Conservation (phyloP, 2,113 vertebrate genomes). For the Anguilla japonica region DNA sequence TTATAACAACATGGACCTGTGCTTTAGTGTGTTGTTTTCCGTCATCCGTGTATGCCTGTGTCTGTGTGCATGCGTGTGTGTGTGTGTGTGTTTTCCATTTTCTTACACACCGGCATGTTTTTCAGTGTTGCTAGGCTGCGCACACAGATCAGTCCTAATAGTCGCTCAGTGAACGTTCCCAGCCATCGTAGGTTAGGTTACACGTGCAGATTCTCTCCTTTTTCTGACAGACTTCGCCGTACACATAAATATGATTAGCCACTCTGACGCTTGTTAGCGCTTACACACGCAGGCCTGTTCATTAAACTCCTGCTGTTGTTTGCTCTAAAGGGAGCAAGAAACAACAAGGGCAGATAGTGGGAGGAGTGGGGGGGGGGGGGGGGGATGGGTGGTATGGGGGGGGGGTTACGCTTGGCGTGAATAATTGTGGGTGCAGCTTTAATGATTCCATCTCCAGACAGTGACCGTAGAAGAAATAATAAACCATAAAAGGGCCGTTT, state of each 20-base stretch:
- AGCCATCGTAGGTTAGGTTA: background rate
- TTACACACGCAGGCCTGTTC: background rate
- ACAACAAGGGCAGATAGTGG: no score
- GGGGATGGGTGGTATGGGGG: background rate
- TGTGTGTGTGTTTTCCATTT: background rate
- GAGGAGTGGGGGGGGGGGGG: background rate
- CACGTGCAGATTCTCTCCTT: background rate
- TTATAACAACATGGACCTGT: background rate
- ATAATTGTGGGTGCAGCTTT: constrained; percentile 9
- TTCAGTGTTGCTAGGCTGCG: background rate
- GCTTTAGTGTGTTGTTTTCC: background rate
- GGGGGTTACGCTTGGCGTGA: background rate
- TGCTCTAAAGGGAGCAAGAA: background rate
- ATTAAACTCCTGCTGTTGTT: constrained; percentile 5
- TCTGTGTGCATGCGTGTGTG: background rate
- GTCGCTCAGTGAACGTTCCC: background rate
- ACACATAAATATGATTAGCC: constrained; percentile 12
- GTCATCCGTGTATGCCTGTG: background rate
- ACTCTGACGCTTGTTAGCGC: background rate
- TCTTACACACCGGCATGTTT: background rate
- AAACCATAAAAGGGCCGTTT: background rate
- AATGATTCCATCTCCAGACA: background rate
- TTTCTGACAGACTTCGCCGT: background rate
- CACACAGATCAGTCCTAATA: background rate
- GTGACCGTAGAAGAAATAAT: background rate